Evolutionary conservation across 2,113 vertebrate species (phyloP), one percentile per base, ranked within the genome.

Genomic region (Amia ocellicauda): DNA sequence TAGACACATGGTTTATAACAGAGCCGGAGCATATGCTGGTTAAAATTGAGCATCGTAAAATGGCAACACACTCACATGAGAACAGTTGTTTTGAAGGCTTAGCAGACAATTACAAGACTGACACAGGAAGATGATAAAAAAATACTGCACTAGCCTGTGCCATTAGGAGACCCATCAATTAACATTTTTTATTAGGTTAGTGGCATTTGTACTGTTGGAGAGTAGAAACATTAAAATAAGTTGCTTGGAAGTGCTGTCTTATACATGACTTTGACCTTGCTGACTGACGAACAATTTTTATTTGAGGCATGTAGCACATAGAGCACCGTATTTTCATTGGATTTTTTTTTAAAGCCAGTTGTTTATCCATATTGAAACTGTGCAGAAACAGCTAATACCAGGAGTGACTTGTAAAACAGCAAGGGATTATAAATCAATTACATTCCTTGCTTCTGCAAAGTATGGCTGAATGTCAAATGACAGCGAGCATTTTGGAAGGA

Each of bases 101-200:
- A 58, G 63, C 47, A 58, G 42, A 53, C 22, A 69, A 69, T 60
- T 64, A 50, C 60, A 57, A 66, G 51, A 17, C 65, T 73, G 55
- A 64, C 50, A 73, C 58, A 42, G 67, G 71, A 54, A 76, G 66
- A 68, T 57, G 57, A 71, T 72, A 66, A 79, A 76, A 42, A 68
- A 74, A n/a, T n/a, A n/a, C 69, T 66, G 24, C 65, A 74, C 75
- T 76, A 72, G 4, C n/a, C n/a, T 31, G 47, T 65, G 52, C 56
- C 67, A 68, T 70, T 79, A 62, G 76, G 76, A 75, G 51, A 75
- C 24, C 62, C 28, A 42, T 42, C 40, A 51, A 31, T 50, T 68
- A 58, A 78, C 36, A 5, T 0, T 71, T 68, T 58, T 78, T 79
- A 80, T 55, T 78, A 71, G 42, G 69, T 77, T 72, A 75, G 50